phyloP scores from a whole-genome alignment of 1,140 invertebrate species.

The Chelonus insularis region DNA sequence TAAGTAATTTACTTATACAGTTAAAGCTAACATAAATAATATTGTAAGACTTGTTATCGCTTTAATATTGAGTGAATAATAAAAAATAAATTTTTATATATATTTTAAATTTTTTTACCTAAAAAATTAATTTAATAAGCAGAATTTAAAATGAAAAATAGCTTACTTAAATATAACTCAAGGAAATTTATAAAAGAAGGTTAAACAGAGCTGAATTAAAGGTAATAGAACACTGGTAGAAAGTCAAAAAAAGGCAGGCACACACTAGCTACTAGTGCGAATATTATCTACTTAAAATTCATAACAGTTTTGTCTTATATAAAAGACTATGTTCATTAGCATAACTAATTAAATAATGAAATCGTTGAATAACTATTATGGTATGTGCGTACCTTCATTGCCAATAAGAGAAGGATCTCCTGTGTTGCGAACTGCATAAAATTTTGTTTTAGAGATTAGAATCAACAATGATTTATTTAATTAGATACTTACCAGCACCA shows the following conservation, averaged over 20 bases:
- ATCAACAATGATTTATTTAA: not conserved
- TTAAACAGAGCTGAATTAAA: not conserved
- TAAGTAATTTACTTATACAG: too few relatives aligned
- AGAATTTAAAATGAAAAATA: too few relatives aligned
- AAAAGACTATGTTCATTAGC: constrained; percentile 20
- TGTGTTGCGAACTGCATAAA: constrained; percentile 51
- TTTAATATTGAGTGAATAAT: too few relatives aligned
- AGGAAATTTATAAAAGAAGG: too few relatives aligned
- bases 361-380: constrained; percentile 5
- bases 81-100: too few relatives aligned
- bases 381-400: constrained; percentile 60
- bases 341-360: constrained; percentile 26
- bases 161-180: too few relatives aligned
- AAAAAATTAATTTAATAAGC: too few relatives aligned
- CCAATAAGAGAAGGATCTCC: constrained; percentile 53
- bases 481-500: constrained; percentile 64
- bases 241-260: constrained; percentile 46
- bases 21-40: too few relatives aligned
- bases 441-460: constrained; percentile 26
- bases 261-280: constrained; percentile 41
- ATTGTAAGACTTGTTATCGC: too few relatives aligned
- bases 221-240: too few relatives aligned
- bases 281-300: not conserved
- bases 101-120: too few relatives aligned
- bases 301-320: constrained; percentile 23